phyloP scores from a whole-genome alignment of 2,888 invertebrate genomes.

The Danaus chrysippus region DNA sequence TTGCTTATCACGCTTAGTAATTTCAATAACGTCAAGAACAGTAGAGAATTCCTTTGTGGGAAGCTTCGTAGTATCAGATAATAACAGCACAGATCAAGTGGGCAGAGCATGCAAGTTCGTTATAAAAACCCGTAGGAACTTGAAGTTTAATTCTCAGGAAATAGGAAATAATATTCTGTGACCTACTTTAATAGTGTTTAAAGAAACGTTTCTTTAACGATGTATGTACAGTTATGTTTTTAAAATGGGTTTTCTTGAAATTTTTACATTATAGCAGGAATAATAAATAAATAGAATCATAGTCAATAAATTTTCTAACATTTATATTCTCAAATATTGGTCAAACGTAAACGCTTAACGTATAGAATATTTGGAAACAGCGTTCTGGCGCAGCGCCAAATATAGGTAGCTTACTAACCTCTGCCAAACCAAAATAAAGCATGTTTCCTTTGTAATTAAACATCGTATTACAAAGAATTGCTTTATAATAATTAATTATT shows the following conservation, averaged over 20 bases:
- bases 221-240: too few species aligned
- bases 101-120: background rate
- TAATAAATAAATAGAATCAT: background rate
- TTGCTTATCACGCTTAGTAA: slow-evolving; percentile 6
- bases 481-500: slow-evolving; percentile 12
- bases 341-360: slow-evolving; percentile 14
- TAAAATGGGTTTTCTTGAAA: too few species aligned
- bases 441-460: slow-evolving; percentile 29
- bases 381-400: slow-evolving; percentile 35
- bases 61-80: background rate
- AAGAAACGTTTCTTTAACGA: too few species aligned
- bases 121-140: background rate
- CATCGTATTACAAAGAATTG: slow-evolving; percentile 24
- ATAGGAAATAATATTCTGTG: too few species aligned
- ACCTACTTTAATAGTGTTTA: too few species aligned
- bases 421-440: slow-evolving; percentile 31
- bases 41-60: slow-evolving; percentile 7
- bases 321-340: slow-evolving; percentile 7
- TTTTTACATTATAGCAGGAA: too few species aligned
- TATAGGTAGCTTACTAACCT: slow-evolving; percentile 25
- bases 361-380: slow-evolving; percentile 24
- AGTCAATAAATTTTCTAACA: background rate
- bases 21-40: slow-evolving; percentile 9
- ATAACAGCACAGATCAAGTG: slow-evolving; percentile 4
- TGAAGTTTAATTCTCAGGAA: background rate